A percentile compares a stretch with the other conserved stretches of the same genome.
phyloP scores from a whole-genome alignment of 2,797 vertebrate genomes.

The Miichthys miiuy region DNA sequence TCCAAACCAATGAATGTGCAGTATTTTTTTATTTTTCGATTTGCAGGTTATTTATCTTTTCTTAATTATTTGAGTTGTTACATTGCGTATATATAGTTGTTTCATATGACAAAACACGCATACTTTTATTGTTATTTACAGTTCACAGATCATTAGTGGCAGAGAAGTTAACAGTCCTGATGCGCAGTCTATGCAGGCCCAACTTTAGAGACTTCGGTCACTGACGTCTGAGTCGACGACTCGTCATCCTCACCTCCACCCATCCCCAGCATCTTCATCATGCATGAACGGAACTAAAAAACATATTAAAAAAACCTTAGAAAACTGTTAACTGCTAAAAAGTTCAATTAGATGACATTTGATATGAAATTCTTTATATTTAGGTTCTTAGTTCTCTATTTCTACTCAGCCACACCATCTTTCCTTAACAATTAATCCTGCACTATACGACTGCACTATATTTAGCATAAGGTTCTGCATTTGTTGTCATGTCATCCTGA shows the following conservation, averaged over 20 bases:
- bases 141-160: slow-evolving; percentile 37
- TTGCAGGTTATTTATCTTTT: slow-evolving; percentile 27
- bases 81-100: slow-evolving; percentile 12
- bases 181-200: slow-evolving; percentile 54
- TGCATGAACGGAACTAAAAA: slow-evolving; percentile 80
- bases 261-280: slow-evolving; percentile 80
- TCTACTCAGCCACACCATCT: background rate
- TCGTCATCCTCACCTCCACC: slow-evolving; percentile 74
- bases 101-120: slow-evolving; percentile 42
- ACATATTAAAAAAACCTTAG: background rate
- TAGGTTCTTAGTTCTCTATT: background rate
- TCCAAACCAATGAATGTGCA: background rate
- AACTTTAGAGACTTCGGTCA: slow-evolving; percentile 81
- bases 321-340: background rate
- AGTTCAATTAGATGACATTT: background rate
- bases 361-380: background rate
- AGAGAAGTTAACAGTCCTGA: background rate
- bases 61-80: background rate
- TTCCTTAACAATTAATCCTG: background rate
- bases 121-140: slow-evolving; percentile 71
- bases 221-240: slow-evolving; percentile 48
- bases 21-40: slow-evolving; percentile 25
- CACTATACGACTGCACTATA: background rate
- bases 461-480: background rate
- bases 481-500: too few species aligned